Base-by-base conservation (phyloP, 2,797 vertebrate species). In the Chanos chanos region DNA sequence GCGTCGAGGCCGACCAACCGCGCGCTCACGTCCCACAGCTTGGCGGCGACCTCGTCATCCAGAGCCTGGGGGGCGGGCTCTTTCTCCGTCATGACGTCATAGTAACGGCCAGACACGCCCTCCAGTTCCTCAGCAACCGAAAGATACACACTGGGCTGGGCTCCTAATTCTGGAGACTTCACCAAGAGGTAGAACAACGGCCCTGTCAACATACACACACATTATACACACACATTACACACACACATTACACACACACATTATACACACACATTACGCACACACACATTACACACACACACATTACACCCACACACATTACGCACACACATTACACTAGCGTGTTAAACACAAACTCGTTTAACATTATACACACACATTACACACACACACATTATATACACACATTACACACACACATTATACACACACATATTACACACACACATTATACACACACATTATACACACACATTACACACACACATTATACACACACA, bases 151-250 rank as follows among this genome's bases (percentile, higher is more conserved):
- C 84, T 88, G 67, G 93, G 80, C 77, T 94, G 92, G 4, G 91
- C 90, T 0, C 92, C 93, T 39, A 92, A 82, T 56, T 73, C 75
- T 4, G 92, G 89, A 12, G 79, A 88, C 84, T 93, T 94, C 57
- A 94, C 86, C 65, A 94, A 22, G 43, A 93, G 13, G 74, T 88
- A 89, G 80, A 94, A 94, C 66, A 94, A 54, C 0, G 93, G 92
- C 53, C 85, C 93, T 94, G 76, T 28, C 28, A 28, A 6, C n/a
- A 12, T 18, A 9, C 39, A 25, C 21, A 13, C 9, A 25, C 31
- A 18, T 4, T 24, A 19, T n/a, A 22, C 9, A 16, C 9, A 6
- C n/a, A 5, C 10, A 18, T 40, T 28, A 12, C 18, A 9, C 39
- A 25, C 21, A 13, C 9, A 25, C 31, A 18, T 4, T 24, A 19